Evolutionary conservation across 2,797 vertebrate species (phyloP), one percentile per base, ranked within the genome.

Genomic region (Karalla daura): DNA sequence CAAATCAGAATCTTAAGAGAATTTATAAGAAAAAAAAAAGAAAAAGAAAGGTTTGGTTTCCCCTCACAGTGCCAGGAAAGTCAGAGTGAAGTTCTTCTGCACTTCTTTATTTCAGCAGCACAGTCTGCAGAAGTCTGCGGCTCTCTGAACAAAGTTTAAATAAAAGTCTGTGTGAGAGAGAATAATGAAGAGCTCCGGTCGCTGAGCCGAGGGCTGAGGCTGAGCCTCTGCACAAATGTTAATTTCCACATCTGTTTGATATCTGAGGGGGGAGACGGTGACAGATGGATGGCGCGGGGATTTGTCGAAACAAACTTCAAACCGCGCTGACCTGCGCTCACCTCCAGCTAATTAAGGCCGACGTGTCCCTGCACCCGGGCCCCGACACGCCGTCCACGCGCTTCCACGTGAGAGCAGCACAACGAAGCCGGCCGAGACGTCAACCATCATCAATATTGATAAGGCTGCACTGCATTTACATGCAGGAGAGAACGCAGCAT

Each of bases 381-480:
- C 50, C 72, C 55, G 5, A 40, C 56, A 55, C 55, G 68, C 59
- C 44, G 3, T 14, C 41, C 73, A 20, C 52, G 47, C 32, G 63
- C 33, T 76, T 82, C 84, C 74, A 85, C 83, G 74, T 81, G 79
- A 63, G 64, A 78, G 71, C 71, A 80, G 78, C 79, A 85, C n/a
- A 84, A 80, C 70, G 28, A 81, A 86, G 84, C 80, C 86, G 78
- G 87, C 70, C 75, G 79, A 80, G 81, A 86, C 76, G 36, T 61
- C 56, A 86, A 78, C 72, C 13, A 64, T 27, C 74, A 91, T 89
- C 71, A 86, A 88, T 90, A 91, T 76, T 81, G 83, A 86, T 85
- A 76, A 56, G 49, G 55, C 70, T 32, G 63, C 15, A 41, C 60
- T 67, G 84, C 79, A 84, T 90, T 87, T 64, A 53, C 69, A 93